phyloP scores from a whole-genome alignment of 2,797 vertebrate genomes.

The Trichosurus vulpecula region DNA sequence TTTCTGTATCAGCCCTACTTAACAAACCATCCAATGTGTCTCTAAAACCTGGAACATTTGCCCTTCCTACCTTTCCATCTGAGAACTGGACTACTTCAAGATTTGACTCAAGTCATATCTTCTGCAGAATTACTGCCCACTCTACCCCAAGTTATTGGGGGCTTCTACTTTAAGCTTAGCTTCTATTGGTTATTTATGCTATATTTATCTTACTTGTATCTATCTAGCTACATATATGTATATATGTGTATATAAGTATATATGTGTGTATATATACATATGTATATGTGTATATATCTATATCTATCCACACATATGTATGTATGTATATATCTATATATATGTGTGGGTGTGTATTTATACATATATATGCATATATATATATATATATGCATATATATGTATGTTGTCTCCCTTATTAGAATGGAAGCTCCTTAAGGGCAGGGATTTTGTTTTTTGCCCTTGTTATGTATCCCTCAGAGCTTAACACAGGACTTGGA shows the following conservation, averaged over 20 bases:
- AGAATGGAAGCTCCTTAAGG: not conserved
- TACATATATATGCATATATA: too few relatives aligned
- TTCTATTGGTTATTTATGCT: not conserved
- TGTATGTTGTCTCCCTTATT: not conserved
- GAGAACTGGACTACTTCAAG: not conserved
- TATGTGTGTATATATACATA: too few relatives aligned
- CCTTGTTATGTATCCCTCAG: not conserved
- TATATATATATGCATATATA: too few relatives aligned
- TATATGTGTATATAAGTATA: too few relatives aligned
- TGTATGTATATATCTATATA: not conserved
- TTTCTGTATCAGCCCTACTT: not conserved
- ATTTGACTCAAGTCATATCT: not conserved
- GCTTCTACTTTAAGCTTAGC: not conserved
- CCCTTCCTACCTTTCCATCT: not conserved
- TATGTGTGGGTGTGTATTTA: too few relatives aligned
- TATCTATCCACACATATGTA: too few relatives aligned
- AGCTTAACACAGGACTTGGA: not conserved
- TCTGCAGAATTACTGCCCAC: not conserved
- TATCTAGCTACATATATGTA: not conserved
- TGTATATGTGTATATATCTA: too few relatives aligned
- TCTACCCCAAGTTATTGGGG: fast-evolving
- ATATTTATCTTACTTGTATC: not conserved
- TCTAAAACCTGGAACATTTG: not conserved
- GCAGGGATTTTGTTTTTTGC: not conserved
- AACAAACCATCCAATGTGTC: not conserved